Evolutionary conservation across 2,113 vertebrate genomes (phyloP).

Genomic region (Ciconia boyciana): DNA sequence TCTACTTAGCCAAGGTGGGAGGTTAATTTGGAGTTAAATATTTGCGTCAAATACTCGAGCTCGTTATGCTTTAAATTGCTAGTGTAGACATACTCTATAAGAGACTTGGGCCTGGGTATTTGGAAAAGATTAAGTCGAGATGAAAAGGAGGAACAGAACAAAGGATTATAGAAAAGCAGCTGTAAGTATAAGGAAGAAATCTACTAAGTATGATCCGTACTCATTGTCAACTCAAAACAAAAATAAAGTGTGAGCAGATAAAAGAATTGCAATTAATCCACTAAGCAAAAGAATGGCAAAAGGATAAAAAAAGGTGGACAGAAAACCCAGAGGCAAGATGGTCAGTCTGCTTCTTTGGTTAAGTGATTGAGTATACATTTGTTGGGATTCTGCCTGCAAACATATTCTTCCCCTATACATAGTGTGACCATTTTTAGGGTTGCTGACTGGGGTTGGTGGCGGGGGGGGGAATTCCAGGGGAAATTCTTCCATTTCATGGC

Average conservation of each 20-base stretch:
- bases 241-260: background rate
- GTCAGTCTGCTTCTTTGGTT: background rate
- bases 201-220: background rate
- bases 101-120: background rate
- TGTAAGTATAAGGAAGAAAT: background rate
- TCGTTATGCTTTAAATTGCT: background rate
- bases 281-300: background rate
- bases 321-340: background rate
- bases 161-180: background rate
- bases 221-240: background rate
- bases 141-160: conserved; percentile 13
- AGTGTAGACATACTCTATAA: background rate
- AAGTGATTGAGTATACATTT: background rate
- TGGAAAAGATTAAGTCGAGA: conserved; percentile 18
- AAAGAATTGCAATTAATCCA: background rate
- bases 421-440: background rate
- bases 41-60: background rate
- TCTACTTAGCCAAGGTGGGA: background rate
- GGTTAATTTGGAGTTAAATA: conserved; percentile 44
- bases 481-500: background rate
- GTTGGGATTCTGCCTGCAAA: background rate
- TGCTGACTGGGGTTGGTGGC: background rate
- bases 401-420: background rate
- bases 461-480: background rate
- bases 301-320: background rate